These are phyloP conservation scores for Antedon mediterranea DNA, from an alignment of 53 echinoderm and acorn worm genomes.

Conservation along the genomic window DNA sequence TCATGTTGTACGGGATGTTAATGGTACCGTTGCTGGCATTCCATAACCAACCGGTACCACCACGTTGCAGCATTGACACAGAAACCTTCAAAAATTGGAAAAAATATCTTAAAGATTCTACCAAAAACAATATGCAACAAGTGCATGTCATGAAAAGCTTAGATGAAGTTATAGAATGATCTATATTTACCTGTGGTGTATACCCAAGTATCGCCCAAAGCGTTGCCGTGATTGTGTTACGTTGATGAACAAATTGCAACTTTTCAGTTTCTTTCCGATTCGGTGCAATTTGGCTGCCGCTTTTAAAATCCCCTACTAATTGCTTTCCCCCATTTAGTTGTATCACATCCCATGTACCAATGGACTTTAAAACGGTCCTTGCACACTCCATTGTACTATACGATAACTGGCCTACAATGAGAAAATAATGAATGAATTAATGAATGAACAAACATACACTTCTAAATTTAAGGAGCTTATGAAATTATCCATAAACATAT, in stretches of 20 bases:
- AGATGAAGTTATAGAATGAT: no score
- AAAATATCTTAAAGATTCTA: no score
- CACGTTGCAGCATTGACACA: constrained; percentile 57
- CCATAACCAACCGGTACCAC: constrained; percentile 71
- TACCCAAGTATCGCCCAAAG: constrained; percentile 90
- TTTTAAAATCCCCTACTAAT: constrained; percentile 91
- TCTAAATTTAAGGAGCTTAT: no score
- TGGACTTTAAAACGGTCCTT: constrained; percentile 41
- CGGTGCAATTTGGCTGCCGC: constrained; percentile 55
- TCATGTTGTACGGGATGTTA: constrained; percentile 84
- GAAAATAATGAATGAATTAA: neutral
- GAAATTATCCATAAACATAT: no score
- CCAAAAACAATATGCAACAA: no score
- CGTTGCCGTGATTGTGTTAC: constrained; percentile 58
- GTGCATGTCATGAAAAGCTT: no score
- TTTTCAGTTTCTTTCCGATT: constrained; percentile 58
- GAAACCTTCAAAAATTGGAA: constrained; percentile 10
- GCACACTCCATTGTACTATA: constrained; percentile 76
- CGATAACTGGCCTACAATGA: constrained; percentile 92
- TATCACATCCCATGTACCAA: constrained; percentile 90
- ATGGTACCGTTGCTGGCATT: constrained; percentile 53
- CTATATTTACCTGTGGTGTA: constrained; percentile 55
- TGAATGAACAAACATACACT: no score
- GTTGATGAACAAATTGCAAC: constrained; percentile 65
- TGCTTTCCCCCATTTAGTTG: constrained; percentile 74